These are phyloP conservation scores for Acanthosepion esculentum DNA, from an alignment of 2,888 invertebrate species.

Conservation along the genomic window DNA sequence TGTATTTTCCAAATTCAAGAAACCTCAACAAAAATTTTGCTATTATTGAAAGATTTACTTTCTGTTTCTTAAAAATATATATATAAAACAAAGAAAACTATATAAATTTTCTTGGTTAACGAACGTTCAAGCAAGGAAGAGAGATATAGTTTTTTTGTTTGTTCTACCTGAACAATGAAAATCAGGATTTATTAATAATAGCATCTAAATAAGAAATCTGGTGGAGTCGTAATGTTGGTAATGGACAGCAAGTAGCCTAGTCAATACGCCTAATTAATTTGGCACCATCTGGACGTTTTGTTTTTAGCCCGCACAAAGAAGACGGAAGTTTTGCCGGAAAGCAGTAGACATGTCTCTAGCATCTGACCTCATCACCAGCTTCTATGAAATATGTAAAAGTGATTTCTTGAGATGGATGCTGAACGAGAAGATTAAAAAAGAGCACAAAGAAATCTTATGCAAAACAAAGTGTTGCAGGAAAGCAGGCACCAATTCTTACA, in stretches of 20 bases:
- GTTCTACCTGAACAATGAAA: background rate
- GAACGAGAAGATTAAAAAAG: background rate
- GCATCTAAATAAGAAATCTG: constrained; percentile 33
- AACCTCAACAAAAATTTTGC: background rate
- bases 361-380: background rate
- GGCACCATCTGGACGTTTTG: background rate
- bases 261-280: constrained; percentile 1
- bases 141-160: background rate
- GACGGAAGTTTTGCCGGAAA: background rate
- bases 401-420: background rate
- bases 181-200: background rate
- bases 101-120: background rate
- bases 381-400: background rate
- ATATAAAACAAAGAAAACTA: background rate
- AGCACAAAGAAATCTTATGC: background rate
- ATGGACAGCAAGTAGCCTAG: background rate
- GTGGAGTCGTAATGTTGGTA: background rate
- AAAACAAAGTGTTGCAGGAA: background rate
- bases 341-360: background rate
- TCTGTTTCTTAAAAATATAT: background rate
- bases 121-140: background rate
- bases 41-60: background rate
- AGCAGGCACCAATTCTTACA: background rate
- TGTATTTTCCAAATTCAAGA: background rate
- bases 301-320: background rate